Conservation (phyloP, 2,888 invertebrate species). For the Tuberolachnus salignus region DNA sequence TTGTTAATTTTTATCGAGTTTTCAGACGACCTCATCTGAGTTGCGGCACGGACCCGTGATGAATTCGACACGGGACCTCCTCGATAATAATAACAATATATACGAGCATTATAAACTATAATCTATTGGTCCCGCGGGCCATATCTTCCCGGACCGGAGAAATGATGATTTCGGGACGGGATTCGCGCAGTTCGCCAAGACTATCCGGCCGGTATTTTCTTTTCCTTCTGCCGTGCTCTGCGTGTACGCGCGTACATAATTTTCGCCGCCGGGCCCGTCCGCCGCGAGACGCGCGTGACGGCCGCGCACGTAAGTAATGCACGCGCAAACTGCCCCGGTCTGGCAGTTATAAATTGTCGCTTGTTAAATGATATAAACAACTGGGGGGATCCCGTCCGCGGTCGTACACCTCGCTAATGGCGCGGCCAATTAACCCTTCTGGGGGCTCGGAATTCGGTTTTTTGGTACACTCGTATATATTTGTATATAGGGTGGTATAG, state of each 20-base stretch:
- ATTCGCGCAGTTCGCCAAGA: not conserved
- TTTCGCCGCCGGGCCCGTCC: too few species aligned
- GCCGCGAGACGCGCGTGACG: not conserved
- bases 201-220: not conserved
- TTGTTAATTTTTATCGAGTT: too few species aligned
- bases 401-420: conserved; percentile 53
- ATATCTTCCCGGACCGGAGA: conserved; percentile 13
- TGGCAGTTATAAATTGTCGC: conserved; percentile 57
- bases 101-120: not conserved
- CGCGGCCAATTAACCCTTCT: conserved; percentile 57
- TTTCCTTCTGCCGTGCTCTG: not conserved
- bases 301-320: conserved; percentile 3
- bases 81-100: not conserved
- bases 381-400: conserved; percentile 47
- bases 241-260: not conserved
- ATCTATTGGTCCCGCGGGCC: conserved; percentile 29
- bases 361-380: conserved; percentile 57
- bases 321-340: conserved; percentile 24
- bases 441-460: conserved; percentile 50
- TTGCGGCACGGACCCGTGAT: conserved; percentile 24
- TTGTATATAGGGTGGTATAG: not conserved
- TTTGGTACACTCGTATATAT: conserved; percentile 13
- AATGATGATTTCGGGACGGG: conserved; percentile 13
- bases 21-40: too few species aligned
- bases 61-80: conserved; percentile 34